Base-by-base conservation (phyloP, 1,140 invertebrate species). In the Caenorhabditis latens region DNA sequence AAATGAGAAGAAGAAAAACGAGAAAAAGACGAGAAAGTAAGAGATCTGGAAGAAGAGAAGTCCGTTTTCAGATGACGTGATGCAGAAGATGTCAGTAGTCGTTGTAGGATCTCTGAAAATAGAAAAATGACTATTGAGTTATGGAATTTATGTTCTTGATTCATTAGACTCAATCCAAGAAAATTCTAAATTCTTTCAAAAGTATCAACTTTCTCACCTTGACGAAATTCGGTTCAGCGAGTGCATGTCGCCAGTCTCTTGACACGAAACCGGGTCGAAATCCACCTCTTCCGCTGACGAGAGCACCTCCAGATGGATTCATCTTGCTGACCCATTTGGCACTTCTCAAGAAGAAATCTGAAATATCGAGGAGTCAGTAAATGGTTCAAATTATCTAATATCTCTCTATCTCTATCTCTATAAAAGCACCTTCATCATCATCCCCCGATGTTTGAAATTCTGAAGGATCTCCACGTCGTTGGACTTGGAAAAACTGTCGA, bases 281-380 rank as follows among this genome's bases (percentile, higher is more conserved):
- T 46, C 67, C 67, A 48, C 67, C 67, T 75, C 67, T 43, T 21
- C 67, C 67, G n/a, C 67, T 75, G 67, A 75, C 67, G 13, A 75
- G 24, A 43, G 67, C 43, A 46, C 67, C 67, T 24, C 67, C 67
- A 46, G 67, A 75, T 19, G 67, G 67, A 32, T 75, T 75, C 67
- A 75, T 75, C 46, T 75, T 75, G 43, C 67, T 75, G n/a, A 75
- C 67, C 67, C 67, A 75, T 46, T 75, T 75, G 42, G 67, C 67
- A 48, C 67, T 75, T 75, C 67, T 24, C 40, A 75, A 14, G 43
- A 75, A 75, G 43, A 75, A 75, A 16, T 75, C 67, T 75, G 43
- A 67, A 67, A 67, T 67, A 11, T 13, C 40, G 24, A 42, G 40
- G 40, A 65, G 9, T 9, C 6, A 40, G 32, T 2, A 42, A 65